Base-by-base conservation (phyloP, 2,797 vertebrate species). In the Falco cherrug region DNA sequence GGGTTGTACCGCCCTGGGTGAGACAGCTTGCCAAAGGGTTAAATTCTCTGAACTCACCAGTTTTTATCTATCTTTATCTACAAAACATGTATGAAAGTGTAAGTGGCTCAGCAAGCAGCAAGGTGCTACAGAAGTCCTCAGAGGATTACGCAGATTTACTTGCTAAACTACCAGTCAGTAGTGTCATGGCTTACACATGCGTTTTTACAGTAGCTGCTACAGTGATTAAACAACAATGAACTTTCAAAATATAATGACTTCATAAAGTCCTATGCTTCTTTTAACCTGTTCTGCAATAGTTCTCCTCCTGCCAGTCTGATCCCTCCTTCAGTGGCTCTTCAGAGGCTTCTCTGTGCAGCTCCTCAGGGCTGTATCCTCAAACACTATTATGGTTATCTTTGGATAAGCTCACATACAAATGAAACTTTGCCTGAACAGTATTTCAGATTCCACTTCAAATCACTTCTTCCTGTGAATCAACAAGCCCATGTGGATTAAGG, bases 71-170 rank as follows among this genome's bases (percentile, higher is more conserved):
- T 33, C 61, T 68, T 54, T 33, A 78, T 11, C 67, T 60, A 24
- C 31, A 70, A 73, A 48, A 57, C 16, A 19, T 0, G 0, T 16
- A 41, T 19, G 64, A 39, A 50, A 75, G 29, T 0, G 1, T 28
- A 71, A 50, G n/a, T 2, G 70, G 39, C 37, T 53, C 37, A 50
- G 83, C 57, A 76, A 61, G 68, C 3, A 2, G 70, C 56, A 65
- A 11, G 0, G 24, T 4, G 48, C n/a, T 12, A 33, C 59, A 45
- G 18, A 39, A 24, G 10, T 29, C 74, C 83, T 63, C 70, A 59
- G 59, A 69, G 59, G 18, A 68, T 61, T 65, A 9, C 70, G 69
- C 50, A 75, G 76, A 61, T 45, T 57, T 31, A 51, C 35, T 81
- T 47, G 51, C 47, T 84, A 78, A 79, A 37, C 24, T 18, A 45